Evolutionary conservation across 2,888 invertebrate species (phyloP).

Genomic region (Drosophila mulleri): DNA sequence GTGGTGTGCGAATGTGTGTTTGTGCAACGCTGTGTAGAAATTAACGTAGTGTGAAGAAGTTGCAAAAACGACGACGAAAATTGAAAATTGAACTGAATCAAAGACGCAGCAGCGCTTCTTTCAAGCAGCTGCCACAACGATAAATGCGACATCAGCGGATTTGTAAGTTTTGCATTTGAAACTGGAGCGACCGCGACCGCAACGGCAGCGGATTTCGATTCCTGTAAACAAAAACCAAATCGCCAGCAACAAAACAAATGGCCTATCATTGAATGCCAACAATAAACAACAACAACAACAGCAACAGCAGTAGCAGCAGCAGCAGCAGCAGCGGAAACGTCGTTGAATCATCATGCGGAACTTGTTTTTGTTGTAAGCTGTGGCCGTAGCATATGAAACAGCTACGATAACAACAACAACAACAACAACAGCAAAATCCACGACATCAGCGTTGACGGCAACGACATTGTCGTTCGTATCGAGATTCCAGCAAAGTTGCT

Average conservation of each 20-base stretch:
- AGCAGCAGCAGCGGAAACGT: constrained; percentile 56
- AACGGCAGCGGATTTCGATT: constrained; percentile 31
- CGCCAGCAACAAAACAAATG: constrained; percentile 42
- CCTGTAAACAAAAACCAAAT: constrained; percentile 59
- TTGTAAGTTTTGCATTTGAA: constrained; percentile 38
- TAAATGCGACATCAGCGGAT: constrained; percentile 8
- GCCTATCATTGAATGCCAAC: constrained; percentile 38
- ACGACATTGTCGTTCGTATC: constrained; percentile 10
- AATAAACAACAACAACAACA: background rate
- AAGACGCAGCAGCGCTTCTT: constrained; percentile 25
- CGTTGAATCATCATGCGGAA: constrained; percentile 77
- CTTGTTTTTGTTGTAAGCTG: constrained; percentile 64
- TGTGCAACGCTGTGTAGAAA: constrained; percentile 67
- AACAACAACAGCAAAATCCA: constrained; percentile 19
- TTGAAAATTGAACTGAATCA: constrained; percentile 22
- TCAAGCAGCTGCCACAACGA: constrained; percentile 44
- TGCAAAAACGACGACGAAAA: constrained; percentile 55
- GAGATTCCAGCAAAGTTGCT: constrained; percentile 27
- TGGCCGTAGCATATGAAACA: constrained; percentile 39
- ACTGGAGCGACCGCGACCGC: constrained; percentile 4
- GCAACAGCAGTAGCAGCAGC: constrained; percentile 23
- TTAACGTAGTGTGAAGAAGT: constrained; percentile 70
- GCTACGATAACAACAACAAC: constrained; percentile 22
- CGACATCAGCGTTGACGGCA: constrained; percentile 6
- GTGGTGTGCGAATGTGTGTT: constrained; percentile 28